These are phyloP conservation scores for Drosophila eohydei DNA, from an alignment of 2,888 invertebrate species.

Conservation along the genomic window DNA sequence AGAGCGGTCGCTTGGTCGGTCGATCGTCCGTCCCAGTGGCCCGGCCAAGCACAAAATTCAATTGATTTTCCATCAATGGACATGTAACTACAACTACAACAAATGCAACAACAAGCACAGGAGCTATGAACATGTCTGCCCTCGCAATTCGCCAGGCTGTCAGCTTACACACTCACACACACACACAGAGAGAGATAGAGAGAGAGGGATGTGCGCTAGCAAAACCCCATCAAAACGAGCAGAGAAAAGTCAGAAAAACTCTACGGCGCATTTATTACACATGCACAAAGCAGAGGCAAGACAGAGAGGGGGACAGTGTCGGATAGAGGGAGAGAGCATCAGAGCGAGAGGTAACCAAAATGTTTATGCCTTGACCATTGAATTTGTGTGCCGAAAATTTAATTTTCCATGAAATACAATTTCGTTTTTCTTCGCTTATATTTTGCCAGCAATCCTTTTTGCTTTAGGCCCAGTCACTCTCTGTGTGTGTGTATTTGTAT, in stretches of 20 bases:
- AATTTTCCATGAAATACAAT: slow-evolving; percentile 70
- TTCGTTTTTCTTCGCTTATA: slow-evolving; percentile 25
- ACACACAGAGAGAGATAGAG: neutral
- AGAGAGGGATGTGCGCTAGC: neutral
- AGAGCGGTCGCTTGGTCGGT: slow-evolving; percentile 6
- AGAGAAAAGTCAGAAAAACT: slow-evolving; percentile 24
- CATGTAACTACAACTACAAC: slow-evolving; percentile 43
- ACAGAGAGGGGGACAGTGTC: neutral
- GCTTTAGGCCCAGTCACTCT: slow-evolving; percentile 11
- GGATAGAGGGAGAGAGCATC: neutral
- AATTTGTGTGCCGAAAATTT: slow-evolving; percentile 65
- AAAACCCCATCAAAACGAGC: slow-evolving; percentile 43
- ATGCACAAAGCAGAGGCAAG: slow-evolving; percentile 20
- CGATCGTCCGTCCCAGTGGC: neutral
- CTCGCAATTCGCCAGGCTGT: slow-evolving; percentile 28
- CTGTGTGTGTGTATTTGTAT: slow-evolving; percentile 49
- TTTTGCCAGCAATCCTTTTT: slow-evolving; percentile 36
- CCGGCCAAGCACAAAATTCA: slow-evolving; percentile 45
- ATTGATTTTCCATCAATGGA: slow-evolving; percentile 68
- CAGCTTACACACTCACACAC: slow-evolving; percentile 19
- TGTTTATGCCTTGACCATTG: slow-evolving; percentile 64
- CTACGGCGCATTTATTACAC: slow-evolving; percentile 50
- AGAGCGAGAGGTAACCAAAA: slow-evolving; percentile 27
- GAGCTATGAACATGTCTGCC: slow-evolving; percentile 12
- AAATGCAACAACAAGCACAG: slow-evolving; percentile 6